These are phyloP conservation scores for Chromis chromis DNA, from an alignment of 2,797 vertebrate species.

Conservation along the genomic window DNA sequence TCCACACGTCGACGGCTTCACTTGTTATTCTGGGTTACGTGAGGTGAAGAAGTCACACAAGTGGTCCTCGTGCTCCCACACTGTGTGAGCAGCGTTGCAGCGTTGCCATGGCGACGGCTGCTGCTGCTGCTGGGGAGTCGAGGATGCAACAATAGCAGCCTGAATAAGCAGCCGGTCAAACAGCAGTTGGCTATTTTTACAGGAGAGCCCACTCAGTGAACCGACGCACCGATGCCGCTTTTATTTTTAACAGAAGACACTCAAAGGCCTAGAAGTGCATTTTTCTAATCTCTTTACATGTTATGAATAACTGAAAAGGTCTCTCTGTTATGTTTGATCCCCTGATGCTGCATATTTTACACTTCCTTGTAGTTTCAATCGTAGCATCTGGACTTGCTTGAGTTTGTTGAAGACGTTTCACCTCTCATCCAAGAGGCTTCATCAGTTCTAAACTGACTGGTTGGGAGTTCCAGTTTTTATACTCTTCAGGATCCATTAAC, in stretches of 20 bases:
- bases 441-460: too few relatives aligned
- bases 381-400: too few relatives aligned
- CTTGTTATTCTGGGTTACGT: slow-evolving; percentile 49
- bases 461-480: too few relatives aligned
- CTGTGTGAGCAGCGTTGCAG: slow-evolving; percentile 39
- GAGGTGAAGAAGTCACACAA: slow-evolving; percentile 66
- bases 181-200: slow-evolving; percentile 43
- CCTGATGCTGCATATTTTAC: neutral
- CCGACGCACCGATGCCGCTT: slow-evolving; percentile 5
- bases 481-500: too few relatives aligned
- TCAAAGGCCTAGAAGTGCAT: neutral
- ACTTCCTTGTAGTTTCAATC: too few relatives aligned
- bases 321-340: neutral
- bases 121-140: slow-evolving; percentile 3
- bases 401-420: too few relatives aligned
- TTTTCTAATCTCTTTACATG: slow-evolving; percentile 5
- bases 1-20: slow-evolving; percentile 32
- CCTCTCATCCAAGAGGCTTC: too few relatives aligned
- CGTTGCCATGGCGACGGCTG: slow-evolving; percentile 51
- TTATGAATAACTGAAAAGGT: neutral
- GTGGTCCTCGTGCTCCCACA: slow-evolving; percentile 59
- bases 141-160: slow-evolving; percentile 35
- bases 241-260: slow-evolving; percentile 30
- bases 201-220: slow-evolving; percentile 23
- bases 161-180: slow-evolving; percentile 37